A percentile compares a stretch with the other conserved stretches of the same genome.
Evolutionary conservation across 2,113 vertebrate genomes (phyloP).

Genomic region (Agapornis roseicollis): DNA sequence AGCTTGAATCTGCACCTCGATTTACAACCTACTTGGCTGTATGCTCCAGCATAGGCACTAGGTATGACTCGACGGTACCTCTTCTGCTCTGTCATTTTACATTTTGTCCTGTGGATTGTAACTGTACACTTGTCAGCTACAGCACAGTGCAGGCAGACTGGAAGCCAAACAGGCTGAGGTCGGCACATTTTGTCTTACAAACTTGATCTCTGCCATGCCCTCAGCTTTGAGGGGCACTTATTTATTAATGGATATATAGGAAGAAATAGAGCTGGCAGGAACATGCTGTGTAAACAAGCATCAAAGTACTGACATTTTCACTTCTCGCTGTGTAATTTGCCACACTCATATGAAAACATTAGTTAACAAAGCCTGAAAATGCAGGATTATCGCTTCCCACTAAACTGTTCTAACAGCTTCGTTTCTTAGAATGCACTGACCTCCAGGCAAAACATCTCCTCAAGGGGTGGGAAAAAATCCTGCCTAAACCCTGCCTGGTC

Average conservation of each 20-base stretch:
- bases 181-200: neutral
- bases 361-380: neutral
- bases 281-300: slow-evolving; percentile 13
- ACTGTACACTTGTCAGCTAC: neutral
- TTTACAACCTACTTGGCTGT: accelerated
- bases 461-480: neutral
- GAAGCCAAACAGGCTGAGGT: neutral
- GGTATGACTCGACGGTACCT: neutral
- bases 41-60: neutral
- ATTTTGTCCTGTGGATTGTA: neutral
- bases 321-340: neutral
- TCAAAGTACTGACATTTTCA: neutral
- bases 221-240: neutral
- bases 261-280: neutral
- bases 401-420: neutral
- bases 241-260: neutral
- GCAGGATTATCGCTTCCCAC: neutral
- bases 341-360: neutral
- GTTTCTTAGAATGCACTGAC: neutral
- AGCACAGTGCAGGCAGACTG: neutral
- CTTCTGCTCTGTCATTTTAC: neutral
- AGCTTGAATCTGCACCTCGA: neutral
- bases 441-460: neutral
- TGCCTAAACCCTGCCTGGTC: neutral
- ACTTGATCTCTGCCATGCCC: neutral